These are phyloP conservation scores for Ornithoptera alexandrae DNA, from an alignment of 2,888 invertebrate species.

Conservation along the genomic window DNA sequence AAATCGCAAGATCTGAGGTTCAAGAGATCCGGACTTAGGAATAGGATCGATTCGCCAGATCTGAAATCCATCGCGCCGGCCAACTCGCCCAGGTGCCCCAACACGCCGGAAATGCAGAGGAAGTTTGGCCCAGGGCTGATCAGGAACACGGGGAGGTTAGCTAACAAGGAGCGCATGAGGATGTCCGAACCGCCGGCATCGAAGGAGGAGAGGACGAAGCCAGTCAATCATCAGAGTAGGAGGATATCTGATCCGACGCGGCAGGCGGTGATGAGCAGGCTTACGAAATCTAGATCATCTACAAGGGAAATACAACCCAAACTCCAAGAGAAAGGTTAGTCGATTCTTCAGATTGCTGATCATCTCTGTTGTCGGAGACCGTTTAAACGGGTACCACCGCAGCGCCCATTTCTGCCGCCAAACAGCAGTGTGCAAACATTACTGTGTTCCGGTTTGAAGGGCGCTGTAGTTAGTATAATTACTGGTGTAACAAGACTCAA, in stretches of 20 bases:
- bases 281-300: conserved; percentile 74
- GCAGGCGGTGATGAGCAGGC: conserved; percentile 63
- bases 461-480: too few relatives aligned
- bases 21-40: conserved; percentile 87
- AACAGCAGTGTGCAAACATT: too few relatives aligned
- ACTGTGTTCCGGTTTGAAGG: too few relatives aligned
- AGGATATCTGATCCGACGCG: conserved; percentile 65
- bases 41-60: conserved; percentile 80
- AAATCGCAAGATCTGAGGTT: conserved; percentile 73
- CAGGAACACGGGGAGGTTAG: conserved; percentile 64
- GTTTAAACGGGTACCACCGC: too few relatives aligned
- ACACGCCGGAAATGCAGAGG: conserved; percentile 81
- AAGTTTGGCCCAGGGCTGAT: conserved; percentile 78
- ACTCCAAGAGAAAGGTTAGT: conserved; percentile 64
- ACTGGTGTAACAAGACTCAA: too few relatives aligned
- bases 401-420: too few relatives aligned
- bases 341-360: too few relatives aligned
- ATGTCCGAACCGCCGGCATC: conserved; percentile 76
- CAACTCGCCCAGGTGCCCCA: conserved; percentile 79
- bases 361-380: too few relatives aligned
- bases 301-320: conserved; percentile 72
- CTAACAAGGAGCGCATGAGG: conserved; percentile 76
- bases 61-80: conserved; percentile 68
- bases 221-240: conserved; percentile 65
- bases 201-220: conserved; percentile 61